A percentile compares a stretch with the other conserved stretches of the same genome.
These are phyloP conservation scores for Aricia agestis DNA, from an alignment of 1,140 invertebrate species.

Conservation along the genomic window DNA sequence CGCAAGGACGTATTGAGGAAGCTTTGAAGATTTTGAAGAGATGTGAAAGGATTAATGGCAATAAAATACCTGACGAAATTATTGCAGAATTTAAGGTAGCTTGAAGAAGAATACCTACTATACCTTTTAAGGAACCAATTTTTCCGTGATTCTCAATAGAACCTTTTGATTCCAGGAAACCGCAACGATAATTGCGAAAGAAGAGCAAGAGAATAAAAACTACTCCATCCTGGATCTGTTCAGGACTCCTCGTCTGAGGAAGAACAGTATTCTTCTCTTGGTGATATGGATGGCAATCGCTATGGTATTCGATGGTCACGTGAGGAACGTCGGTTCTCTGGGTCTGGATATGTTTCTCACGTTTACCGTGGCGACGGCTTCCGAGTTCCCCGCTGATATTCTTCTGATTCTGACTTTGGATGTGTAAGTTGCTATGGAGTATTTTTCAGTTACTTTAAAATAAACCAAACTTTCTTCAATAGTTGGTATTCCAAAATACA, in stretches of 20 bases:
- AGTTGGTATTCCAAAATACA: too few relatives aligned
- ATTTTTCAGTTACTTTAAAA: too few relatives aligned
- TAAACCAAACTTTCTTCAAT: too few relatives aligned
- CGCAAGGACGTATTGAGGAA: slow-evolving; percentile 86
- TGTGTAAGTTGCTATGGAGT: slow-evolving; percentile 45
- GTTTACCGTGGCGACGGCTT: slow-evolving; percentile 88
- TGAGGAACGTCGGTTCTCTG: slow-evolving; percentile 87
- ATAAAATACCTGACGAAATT: slow-evolving; percentile 81
- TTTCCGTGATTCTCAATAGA: too few relatives aligned
- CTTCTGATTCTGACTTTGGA: slow-evolving; percentile 87
- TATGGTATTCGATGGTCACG: slow-evolving; percentile 91
- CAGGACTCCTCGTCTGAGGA: slow-evolving; percentile 82
- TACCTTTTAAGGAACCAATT: background rate
- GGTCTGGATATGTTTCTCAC: slow-evolving; percentile 88
- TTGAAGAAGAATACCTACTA: too few relatives aligned
- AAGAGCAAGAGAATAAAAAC: slow-evolving; percentile 50
- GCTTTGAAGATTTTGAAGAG: slow-evolving; percentile 85
- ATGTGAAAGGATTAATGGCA: slow-evolving; percentile 86
- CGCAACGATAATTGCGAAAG: slow-evolving; percentile 49
- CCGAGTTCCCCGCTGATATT: slow-evolving; percentile 88
- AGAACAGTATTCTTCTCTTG: slow-evolving; percentile 83
- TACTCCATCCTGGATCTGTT: slow-evolving; percentile 88
- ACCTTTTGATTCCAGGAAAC: slow-evolving; percentile 42
- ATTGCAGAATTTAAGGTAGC: slow-evolving; percentile 83
- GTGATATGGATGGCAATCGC: slow-evolving; percentile 90